Percentiles rank a stretch among this genome's conserved stretches.
Conservation (phyloP, 2,113 vertebrate genomes). For the Chloroceryle aenea region DNA sequence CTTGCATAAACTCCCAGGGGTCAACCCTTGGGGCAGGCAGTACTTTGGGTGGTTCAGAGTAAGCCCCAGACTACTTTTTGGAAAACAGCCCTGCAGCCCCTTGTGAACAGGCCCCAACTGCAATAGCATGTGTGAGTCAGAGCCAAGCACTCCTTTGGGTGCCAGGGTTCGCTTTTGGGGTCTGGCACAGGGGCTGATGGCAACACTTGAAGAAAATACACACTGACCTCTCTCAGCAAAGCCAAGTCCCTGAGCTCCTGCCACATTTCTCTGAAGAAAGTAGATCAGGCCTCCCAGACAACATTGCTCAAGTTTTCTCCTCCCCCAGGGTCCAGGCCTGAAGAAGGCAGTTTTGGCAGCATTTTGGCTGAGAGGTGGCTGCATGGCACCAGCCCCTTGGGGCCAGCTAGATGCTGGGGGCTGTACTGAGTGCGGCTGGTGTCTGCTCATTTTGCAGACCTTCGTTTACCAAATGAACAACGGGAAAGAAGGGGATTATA, state of each 20-base stretch:
- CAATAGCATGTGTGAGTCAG: background rate
- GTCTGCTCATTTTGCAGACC: background rate
- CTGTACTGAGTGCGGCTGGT: accelerated
- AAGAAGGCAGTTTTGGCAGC: background rate
- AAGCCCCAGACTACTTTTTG: background rate
- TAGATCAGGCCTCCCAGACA: background rate
- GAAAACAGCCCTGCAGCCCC: background rate
- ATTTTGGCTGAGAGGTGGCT: background rate
- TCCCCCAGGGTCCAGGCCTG: background rate
- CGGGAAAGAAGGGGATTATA: background rate
- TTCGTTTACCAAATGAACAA: background rate
- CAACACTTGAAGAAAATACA: background rate
- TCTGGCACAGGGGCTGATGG: accelerated
- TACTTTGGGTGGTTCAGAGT: background rate
- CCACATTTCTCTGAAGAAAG: background rate
- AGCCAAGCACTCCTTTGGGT: accelerated
- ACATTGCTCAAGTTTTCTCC: background rate
- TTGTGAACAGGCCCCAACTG: background rate
- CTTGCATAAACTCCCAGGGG: background rate
- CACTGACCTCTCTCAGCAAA: background rate
- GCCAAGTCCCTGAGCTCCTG: background rate
- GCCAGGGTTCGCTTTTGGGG: accelerated
- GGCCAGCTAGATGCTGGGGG: background rate
- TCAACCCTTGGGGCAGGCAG: background rate
- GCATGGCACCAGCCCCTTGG: accelerated